Evolutionary conservation across 2,888 invertebrate genomes (phyloP).

Genomic region (Brachyptera risi): DNA sequence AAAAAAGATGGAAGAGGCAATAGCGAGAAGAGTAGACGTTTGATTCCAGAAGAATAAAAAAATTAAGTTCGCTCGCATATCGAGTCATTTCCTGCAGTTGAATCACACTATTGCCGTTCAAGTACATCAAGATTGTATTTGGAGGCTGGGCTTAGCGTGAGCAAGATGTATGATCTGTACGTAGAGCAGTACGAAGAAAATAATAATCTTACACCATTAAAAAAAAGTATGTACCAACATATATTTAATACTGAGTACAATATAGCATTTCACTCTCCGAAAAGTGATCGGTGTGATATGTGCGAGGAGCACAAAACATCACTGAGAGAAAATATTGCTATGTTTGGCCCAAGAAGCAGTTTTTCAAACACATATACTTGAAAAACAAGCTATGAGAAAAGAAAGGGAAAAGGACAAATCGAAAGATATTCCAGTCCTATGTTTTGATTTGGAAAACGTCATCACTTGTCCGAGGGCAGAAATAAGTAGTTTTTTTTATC

Average conservation of each 20-base stretch:
- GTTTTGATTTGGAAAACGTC: conserved; percentile 12
- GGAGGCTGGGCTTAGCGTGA: neutral
- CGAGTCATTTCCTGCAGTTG: neutral
- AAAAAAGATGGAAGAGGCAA: neutral
- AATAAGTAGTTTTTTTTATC: conserved; percentile 29
- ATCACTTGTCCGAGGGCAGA: conserved; percentile 23
- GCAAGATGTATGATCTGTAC: neutral
- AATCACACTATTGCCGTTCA: neutral
- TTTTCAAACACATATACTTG: conserved; percentile 17
- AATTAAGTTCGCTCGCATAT: neutral
- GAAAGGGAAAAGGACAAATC: conserved; percentile 13
- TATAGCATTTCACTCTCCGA: conserved; percentile 26
- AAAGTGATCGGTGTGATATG: conserved; percentile 28
- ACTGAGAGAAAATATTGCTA: conserved; percentile 15
- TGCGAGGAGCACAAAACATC: conserved; percentile 22
- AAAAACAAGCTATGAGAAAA: conserved; percentile 21
- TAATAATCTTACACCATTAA: conserved; percentile 19
- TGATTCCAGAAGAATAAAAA: neutral
- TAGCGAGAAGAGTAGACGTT: neutral
- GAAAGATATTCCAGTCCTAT: neutral
- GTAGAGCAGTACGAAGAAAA: conserved; percentile 4
- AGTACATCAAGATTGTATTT: neutral
- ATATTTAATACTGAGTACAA: conserved; percentile 29
- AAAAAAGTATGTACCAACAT: conserved; percentile 24
- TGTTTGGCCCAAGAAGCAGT: conserved; percentile 5